These are phyloP conservation scores for Cryptus viduatorius DNA, from an alignment of 2,888 invertebrate species.

Conservation along the genomic window DNA sequence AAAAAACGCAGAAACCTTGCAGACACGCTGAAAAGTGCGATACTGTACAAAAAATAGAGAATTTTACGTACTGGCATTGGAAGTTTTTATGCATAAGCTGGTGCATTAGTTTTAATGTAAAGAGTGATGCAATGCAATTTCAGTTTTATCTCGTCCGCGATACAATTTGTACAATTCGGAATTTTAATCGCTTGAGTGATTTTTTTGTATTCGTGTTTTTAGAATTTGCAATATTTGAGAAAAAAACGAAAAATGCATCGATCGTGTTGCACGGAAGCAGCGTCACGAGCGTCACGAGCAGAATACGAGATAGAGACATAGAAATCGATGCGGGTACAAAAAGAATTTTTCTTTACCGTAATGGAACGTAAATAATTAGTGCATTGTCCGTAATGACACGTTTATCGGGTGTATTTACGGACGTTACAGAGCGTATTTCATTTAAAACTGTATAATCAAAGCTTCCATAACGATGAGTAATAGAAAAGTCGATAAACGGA, in stretches of 20 bases:
- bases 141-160: too few species aligned
- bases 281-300: constrained; percentile 8
- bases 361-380: constrained; percentile 5
- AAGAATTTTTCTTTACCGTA: not conserved
- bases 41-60: too few species aligned
- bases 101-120: too few species aligned
- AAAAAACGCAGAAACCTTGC: too few species aligned
- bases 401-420: not conserved
- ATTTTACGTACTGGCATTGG: too few species aligned
- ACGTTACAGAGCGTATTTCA: not conserved
- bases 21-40: too few species aligned
- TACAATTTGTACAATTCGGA: not conserved
- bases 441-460: not conserved
- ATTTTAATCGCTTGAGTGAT: not conserved
- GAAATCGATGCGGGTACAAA: constrained; percentile 22
- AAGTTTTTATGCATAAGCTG: too few species aligned
- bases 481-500: not conserved
- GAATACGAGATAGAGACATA: constrained; percentile 20
- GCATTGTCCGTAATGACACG: not conserved
- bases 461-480: not conserved
- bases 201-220: not conserved
- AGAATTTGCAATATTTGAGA: not conserved
- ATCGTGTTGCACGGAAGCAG: constrained; percentile 31
- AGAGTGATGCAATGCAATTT: too few species aligned
- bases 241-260: not conserved